Percentiles rank a stretch among this genome's conserved stretches.
Conservation (phyloP, 2,888 invertebrate genomes). For the Serripes groenlandicus region DNA sequence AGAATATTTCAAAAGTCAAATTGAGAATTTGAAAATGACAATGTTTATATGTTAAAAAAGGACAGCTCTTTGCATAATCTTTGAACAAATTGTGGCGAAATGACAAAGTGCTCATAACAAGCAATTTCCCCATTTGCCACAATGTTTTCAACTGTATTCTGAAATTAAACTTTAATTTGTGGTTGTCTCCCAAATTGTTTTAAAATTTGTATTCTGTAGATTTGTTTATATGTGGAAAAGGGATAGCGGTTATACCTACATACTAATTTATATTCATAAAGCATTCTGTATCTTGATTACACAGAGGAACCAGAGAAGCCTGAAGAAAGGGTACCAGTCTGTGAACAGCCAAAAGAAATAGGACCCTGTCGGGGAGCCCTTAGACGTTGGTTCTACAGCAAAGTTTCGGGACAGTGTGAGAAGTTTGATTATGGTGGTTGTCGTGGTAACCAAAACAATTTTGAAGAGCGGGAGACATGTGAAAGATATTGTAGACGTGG, state of each 20-base stretch:
- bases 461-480: constrained; percentile 74
- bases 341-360: constrained; percentile 89
- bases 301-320: not conserved
- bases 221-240: too few relatives aligned
- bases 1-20: not conserved
- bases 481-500: constrained; percentile 69
- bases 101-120: not conserved
- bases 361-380: constrained; percentile 91
- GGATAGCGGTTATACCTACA: too few relatives aligned
- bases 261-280: too few relatives aligned
- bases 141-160: not conserved
- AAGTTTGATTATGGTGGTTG: constrained; percentile 95
- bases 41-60: not conserved
- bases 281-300: too few relatives aligned
- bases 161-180: too few relatives aligned
- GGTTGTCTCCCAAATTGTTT: too few relatives aligned
- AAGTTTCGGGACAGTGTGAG: constrained; percentile 90
- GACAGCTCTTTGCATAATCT: not conserved
- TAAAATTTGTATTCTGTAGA: too few relatives aligned
- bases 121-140: not conserved
- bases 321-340: constrained; percentile 84
- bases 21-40: too few relatives aligned
- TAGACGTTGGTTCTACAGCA: constrained; percentile 91
- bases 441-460: constrained; percentile 91
- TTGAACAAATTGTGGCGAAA: not conserved